Conservation (phyloP, 2,113 vertebrate species). For the Fregetta grallaria region DNA sequence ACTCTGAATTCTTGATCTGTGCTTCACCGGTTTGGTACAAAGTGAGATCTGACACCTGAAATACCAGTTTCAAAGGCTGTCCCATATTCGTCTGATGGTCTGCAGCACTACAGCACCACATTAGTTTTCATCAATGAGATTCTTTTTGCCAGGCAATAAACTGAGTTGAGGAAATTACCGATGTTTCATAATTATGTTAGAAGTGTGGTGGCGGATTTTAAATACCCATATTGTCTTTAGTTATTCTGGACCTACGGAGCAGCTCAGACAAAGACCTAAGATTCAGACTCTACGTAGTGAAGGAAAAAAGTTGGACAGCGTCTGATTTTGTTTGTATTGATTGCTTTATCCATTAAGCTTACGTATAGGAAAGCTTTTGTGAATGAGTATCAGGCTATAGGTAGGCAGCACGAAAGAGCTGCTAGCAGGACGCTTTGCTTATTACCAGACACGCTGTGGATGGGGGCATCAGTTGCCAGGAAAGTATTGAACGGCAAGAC, state of each 20-base stretch:
- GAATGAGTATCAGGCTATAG: not conserved
- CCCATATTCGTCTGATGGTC: not conserved
- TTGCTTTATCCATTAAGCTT: conserved; percentile 42
- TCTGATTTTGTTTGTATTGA: conserved; percentile 40
- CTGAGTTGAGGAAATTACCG: not conserved
- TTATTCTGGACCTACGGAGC: not conserved
- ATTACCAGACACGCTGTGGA: not conserved
- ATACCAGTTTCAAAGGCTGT: not conserved
- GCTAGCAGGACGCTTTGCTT: not conserved
- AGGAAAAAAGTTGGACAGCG: not conserved
- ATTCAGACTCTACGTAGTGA: not conserved
- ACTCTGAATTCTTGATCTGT: not conserved
- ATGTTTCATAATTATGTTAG: not conserved
- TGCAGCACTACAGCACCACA: not conserved
- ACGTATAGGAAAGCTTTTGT: not conserved
- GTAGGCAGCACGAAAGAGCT: not conserved
- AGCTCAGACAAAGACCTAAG: not conserved
- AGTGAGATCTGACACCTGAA: not conserved
- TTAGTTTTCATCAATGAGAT: not conserved
- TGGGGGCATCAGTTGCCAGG: not conserved
- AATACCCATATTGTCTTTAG: not conserved
- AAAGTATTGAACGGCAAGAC: not conserved
- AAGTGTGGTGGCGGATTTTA: not conserved
- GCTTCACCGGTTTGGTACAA: not conserved
- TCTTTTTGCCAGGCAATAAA: not conserved